These are phyloP conservation scores for Parnassius smintheus DNA, from an alignment of 2,888 invertebrate genomes.

Conservation along the genomic window DNA sequence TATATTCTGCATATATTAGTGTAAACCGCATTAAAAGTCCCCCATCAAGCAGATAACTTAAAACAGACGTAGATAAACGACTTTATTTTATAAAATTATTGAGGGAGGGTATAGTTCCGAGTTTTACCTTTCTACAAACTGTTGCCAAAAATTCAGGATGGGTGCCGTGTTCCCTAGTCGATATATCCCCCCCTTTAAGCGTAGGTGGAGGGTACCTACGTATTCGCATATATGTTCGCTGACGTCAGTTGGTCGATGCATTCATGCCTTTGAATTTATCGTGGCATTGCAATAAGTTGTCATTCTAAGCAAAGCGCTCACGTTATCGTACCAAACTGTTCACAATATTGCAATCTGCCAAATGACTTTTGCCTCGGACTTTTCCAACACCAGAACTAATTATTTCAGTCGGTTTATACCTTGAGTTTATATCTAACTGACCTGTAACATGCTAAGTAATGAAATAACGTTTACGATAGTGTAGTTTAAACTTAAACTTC, in stretches of 20 bases:
- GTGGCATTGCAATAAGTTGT: background rate
- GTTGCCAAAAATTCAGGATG: background rate
- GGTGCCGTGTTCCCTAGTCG: background rate
- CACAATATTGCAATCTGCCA: slow-evolving; percentile 4
- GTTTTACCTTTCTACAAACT: background rate
- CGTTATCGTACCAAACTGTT: slow-evolving; percentile 11
- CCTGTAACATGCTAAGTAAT: background rate
- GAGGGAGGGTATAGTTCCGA: too few relatives aligned
- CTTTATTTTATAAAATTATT: too few relatives aligned
- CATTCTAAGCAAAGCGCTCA: slow-evolving; percentile 10
- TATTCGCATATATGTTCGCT: background rate
- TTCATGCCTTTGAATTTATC: slow-evolving; percentile 5
- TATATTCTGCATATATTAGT: too few relatives aligned
- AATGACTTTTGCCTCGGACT: slow-evolving; percentile 5
- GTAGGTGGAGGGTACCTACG: background rate
- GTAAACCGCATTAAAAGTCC: too few relatives aligned
- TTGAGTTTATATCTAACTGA: background rate
- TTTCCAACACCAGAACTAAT: too few relatives aligned
- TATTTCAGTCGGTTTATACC: too few relatives aligned
- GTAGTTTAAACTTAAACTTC: background rate
- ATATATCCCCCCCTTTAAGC: background rate
- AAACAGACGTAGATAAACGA: too few relatives aligned
- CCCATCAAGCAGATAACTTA: too few relatives aligned
- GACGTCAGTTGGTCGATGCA: background rate
- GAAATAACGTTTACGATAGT: background rate